Evolutionary conservation across 2,797 vertebrate genomes (phyloP).

Genomic region (Syndactyla subalaris): DNA sequence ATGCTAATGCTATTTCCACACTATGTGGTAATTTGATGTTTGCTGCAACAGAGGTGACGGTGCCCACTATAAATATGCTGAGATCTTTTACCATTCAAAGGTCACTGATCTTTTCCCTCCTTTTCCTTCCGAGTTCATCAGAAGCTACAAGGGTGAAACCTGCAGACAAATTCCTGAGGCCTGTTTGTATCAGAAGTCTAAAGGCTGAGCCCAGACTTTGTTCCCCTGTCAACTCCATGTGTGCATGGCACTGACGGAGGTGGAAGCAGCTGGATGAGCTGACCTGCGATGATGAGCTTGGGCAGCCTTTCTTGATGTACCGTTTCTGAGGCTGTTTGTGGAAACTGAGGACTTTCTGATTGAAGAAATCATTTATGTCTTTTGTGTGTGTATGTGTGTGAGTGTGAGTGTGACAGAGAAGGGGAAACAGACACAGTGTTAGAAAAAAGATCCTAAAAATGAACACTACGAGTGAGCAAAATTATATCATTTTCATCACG

Average conservation of each 20-base stretch:
- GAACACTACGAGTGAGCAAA: constrained; percentile 36
- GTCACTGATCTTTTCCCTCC: neutral
- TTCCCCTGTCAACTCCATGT: neutral
- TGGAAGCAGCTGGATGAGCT: neutral
- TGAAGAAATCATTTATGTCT: neutral
- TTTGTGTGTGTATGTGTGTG: neutral
- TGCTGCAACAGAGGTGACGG: neutral
- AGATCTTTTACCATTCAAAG: neutral
- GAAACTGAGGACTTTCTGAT: constrained; percentile 43
- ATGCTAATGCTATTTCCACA: neutral
- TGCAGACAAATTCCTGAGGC: neutral
- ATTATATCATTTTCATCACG: constrained; percentile 1
- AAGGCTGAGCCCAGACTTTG: neutral
- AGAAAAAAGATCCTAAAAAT: neutral
- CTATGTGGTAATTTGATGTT: neutral
- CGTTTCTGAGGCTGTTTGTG: neutral
- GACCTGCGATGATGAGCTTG: neutral
- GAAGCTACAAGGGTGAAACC: constrained; percentile 20
- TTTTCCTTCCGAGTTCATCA: neutral
- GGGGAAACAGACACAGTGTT: neutral
- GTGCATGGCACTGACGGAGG: neutral
- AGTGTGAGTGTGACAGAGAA: neutral
- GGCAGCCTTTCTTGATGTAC: neutral
- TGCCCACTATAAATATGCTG: neutral
- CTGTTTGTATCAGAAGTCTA: neutral